These are phyloP conservation scores for Euwallacea fornicatus DNA, from an alignment of 1,140 invertebrate species.

Conservation along the genomic window DNA sequence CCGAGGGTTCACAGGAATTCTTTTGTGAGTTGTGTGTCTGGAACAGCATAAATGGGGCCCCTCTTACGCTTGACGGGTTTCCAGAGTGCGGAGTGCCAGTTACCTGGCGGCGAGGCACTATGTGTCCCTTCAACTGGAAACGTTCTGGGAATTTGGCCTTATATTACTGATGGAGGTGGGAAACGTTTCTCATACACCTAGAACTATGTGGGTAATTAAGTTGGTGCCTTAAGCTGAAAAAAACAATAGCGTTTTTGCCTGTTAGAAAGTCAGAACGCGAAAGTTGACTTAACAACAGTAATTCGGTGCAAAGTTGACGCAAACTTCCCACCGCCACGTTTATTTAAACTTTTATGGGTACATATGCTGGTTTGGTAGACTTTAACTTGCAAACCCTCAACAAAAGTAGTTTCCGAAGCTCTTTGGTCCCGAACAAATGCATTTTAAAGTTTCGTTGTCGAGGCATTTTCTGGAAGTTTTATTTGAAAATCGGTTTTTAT, in stretches of 20 bases:
- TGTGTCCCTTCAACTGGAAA: constrained; percentile 13
- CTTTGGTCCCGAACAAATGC: constrained; percentile 25
- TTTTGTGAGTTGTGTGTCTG: constrained; percentile 11
- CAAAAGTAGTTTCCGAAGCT: constrained; percentile 19
- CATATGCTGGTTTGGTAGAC: constrained; percentile 15
- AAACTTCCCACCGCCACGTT: constrained; percentile 17
- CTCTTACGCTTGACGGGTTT: constrained; percentile 6
- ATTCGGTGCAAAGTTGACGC: constrained; percentile 11
- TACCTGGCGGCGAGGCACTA: constrained; percentile 4
- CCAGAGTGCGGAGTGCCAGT: constrained; percentile 12
- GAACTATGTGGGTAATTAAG: no score
- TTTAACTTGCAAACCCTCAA: constrained; percentile 24
- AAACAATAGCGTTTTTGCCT: not conserved
- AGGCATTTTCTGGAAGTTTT: not conserved
- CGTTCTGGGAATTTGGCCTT: constrained; percentile 19
- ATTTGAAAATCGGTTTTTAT: no score
- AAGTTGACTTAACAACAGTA: constrained; percentile 9
- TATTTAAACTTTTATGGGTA: constrained; percentile 32
- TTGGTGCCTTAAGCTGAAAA: no score
- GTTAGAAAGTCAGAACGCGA: not conserved
- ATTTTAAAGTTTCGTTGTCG: constrained; percentile 23
- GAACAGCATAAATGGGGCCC: constrained; percentile 6
- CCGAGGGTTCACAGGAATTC: not conserved
- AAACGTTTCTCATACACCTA: not conserved
- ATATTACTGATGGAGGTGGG: not conserved